phyloP scores from a whole-genome alignment of 2,113 vertebrate genomes.

The Spheniscus mendiculus region DNA sequence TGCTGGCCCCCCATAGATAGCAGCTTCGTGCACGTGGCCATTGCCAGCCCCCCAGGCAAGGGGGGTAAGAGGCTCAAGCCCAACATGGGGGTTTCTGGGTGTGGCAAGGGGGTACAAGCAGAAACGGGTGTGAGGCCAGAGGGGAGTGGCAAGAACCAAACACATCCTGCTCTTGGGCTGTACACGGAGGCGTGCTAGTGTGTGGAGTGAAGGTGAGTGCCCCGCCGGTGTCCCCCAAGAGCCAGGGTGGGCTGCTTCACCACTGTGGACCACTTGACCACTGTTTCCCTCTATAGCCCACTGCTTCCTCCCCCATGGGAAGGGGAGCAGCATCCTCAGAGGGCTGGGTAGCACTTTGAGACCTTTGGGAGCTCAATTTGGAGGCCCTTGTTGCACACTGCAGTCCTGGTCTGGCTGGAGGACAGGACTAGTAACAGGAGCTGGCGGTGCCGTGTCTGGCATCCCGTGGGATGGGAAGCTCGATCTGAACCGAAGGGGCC shows the following conservation, averaged over 20 bases:
- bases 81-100: background rate
- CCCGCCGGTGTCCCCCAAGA: accelerated
- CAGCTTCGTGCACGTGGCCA: background rate
- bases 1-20: background rate
- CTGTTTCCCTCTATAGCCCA: background rate
- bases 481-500: conserved; percentile 47
- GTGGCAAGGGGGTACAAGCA: background rate
- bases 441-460: background rate
- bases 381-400: background rate
- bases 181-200: accelerated
- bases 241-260: background rate
- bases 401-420: conserved; percentile 43
- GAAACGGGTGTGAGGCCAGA: accelerated
- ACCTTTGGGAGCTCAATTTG: background rate
- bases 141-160: background rate
- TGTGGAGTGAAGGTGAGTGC: background rate
- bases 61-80: background rate
- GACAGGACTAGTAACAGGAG: background rate
- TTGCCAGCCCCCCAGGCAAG: background rate
- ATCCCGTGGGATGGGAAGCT: conserved; percentile 15
- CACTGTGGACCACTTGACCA: background rate
- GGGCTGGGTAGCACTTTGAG: background rate
- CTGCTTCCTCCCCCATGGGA: background rate
- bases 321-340: background rate
- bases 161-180: background rate